Evolutionary conservation across 2,113 vertebrate genomes (phyloP).

Genomic region (Chlorodrepanis virens): DNA sequence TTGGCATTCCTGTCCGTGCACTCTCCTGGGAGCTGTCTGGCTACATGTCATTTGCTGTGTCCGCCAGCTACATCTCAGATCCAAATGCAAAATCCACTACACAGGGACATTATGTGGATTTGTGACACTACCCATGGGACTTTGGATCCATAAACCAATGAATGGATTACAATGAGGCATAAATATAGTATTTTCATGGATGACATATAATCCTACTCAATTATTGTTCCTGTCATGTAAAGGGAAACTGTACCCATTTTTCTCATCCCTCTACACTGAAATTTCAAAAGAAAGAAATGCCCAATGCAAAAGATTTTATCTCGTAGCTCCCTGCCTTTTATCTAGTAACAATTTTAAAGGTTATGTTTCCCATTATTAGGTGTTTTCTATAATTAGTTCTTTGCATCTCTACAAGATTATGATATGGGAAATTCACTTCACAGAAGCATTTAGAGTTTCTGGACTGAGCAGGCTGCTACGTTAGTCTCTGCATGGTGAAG

Average conservation of each 20-base stretch:
- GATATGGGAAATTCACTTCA: slow-evolving; percentile 3
- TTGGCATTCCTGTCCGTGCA: neutral
- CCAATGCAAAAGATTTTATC: neutral
- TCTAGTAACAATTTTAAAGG: neutral
- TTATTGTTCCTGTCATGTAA: slow-evolving; percentile 69
- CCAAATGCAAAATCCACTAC: slow-evolving; percentile 76
- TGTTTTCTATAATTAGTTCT: slow-evolving; percentile 13
- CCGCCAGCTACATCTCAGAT: slow-evolving; percentile 73
- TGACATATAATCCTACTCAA: slow-evolving; percentile 72
- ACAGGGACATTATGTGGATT: slow-evolving; percentile 73
- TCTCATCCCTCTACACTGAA: slow-evolving; percentile 26
- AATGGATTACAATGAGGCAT: slow-evolving; percentile 79
- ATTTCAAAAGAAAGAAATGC: slow-evolving; percentile 16
- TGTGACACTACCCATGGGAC: slow-evolving; percentile 76
- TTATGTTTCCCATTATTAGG: slow-evolving; percentile 10
- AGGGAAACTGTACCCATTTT: slow-evolving; percentile 63
- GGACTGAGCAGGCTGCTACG: neutral
- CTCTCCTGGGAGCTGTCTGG: slow-evolving; percentile 66
- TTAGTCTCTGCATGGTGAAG: neutral
- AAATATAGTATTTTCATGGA: slow-evolving; percentile 76
- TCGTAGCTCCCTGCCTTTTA: neutral
- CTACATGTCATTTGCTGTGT: slow-evolving; percentile 72
- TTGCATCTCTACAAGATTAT: neutral
- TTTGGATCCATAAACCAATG: slow-evolving; percentile 80
- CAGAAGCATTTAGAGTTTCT: neutral